Percentiles rank a stretch among this genome's conserved stretches.
Conservation (phyloP, 2,113 vertebrate genomes). For the Axis porcinus region DNA sequence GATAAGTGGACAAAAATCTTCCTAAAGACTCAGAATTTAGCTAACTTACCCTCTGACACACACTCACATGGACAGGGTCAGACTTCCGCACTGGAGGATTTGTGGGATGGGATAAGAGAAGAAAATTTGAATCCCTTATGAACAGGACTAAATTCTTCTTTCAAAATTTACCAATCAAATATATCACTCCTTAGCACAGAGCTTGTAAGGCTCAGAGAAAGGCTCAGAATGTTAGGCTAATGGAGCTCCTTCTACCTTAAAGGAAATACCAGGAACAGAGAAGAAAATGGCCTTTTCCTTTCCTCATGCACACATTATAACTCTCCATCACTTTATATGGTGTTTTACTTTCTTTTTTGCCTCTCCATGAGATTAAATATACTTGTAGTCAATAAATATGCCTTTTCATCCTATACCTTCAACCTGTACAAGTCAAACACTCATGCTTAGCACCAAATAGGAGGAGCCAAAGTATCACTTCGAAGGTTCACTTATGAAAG, state of each 20-base stretch:
- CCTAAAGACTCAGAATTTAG: neutral
- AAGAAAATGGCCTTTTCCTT: neutral
- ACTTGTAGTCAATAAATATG: neutral
- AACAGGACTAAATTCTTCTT: neutral
- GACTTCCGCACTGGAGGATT: neutral
- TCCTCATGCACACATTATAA: neutral
- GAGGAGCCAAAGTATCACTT: neutral
- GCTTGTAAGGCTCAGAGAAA: neutral
- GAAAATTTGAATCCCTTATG: neutral
- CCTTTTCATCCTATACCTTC: neutral
- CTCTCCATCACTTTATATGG: neutral
- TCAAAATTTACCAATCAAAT: neutral
- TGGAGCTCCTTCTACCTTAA: neutral
- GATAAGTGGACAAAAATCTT: neutral
- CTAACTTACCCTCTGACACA: neutral
- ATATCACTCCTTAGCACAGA: neutral
- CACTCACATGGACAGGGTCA: fast-evolving
- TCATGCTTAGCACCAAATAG: neutral
- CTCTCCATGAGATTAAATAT: neutral
- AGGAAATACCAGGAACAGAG: neutral
- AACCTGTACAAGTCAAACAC: neutral
- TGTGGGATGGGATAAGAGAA: neutral
- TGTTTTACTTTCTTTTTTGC: neutral
- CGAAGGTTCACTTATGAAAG: neutral
- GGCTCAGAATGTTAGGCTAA: neutral